These are phyloP conservation scores for Gadopsis bispinosus DNA, from an alignment of 2,797 vertebrate genomes.

Conservation along the genomic window DNA sequence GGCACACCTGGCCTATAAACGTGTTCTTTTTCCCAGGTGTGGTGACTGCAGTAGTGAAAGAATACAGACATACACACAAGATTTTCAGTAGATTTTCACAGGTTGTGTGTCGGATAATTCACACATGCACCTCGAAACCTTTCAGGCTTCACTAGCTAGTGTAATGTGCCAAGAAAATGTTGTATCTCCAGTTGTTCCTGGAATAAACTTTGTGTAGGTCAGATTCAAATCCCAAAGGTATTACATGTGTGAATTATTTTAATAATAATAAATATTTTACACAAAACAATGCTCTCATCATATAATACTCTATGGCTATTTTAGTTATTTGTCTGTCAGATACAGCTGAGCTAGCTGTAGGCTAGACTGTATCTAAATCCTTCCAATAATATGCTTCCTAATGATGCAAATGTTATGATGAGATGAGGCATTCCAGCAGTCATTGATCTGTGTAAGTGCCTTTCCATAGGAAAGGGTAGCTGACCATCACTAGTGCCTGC, in stretches of 20 bases:
- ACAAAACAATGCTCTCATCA: not conserved
- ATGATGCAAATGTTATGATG: slow-evolving; percentile 67
- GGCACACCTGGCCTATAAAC: slow-evolving; percentile 3
- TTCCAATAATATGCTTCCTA: slow-evolving; percentile 52
- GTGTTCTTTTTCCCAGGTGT: not conserved
- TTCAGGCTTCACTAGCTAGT: not conserved
- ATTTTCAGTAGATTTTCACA: not conserved
- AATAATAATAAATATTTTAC: not conserved
- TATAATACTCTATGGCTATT: not conserved
- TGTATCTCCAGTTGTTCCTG: not conserved
- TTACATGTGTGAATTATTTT: not conserved
- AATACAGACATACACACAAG: not conserved
- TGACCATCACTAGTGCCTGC: slow-evolving; percentile 61
- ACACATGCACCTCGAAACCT: not conserved
- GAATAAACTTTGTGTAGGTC: not conserved
- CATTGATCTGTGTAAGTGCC: slow-evolving; percentile 85
- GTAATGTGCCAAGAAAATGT: not conserved
- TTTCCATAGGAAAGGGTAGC: slow-evolving; percentile 77
- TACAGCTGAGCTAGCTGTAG: slow-evolving; percentile 31
- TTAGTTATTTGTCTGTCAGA: slow-evolving; percentile 1
- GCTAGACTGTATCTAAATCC: slow-evolving; percentile 42
- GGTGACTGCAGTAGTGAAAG: not conserved
- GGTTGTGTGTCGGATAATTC: slow-evolving; percentile 5
- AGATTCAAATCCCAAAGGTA: not conserved
- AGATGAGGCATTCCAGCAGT: slow-evolving; percentile 68